Conservation (phyloP, 1,140 invertebrate species). For the Sarcophaga bullata region DNA sequence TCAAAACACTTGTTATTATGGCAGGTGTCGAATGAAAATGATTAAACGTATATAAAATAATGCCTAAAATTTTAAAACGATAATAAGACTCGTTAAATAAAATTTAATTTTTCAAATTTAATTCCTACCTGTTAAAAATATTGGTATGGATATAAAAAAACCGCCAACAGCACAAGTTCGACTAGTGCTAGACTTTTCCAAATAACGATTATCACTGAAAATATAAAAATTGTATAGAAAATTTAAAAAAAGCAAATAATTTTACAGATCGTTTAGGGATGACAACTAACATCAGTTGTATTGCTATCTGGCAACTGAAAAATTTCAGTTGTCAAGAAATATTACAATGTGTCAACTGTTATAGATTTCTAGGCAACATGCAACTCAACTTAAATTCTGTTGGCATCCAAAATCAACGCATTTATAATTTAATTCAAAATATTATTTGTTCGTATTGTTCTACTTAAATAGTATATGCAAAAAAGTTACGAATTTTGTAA, state of each 20-base stretch:
- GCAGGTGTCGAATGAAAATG: constrained; percentile 92
- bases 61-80: constrained; percentile 72
- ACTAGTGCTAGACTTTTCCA: constrained; percentile 89
- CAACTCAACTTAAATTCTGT: no score
- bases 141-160: constrained; percentile 93
- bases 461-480: no score
- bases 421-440: no score
- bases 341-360: no score
- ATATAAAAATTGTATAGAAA: neutral
- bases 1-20: constrained; percentile 87
- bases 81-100: neutral
- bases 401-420: no score
- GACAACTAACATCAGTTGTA: no score
- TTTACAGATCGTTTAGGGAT: neutral
- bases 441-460: no score
- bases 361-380: no score
- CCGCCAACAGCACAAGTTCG: constrained; percentile 90
- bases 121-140: constrained; percentile 85
- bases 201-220: constrained; percentile 82
- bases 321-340: no score
- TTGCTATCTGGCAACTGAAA: no score
- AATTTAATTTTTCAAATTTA: neutral
- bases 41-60: constrained; percentile 91
- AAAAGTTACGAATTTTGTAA: no score
- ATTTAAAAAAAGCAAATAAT: neutral